These are phyloP conservation scores for Drosophila aff. DNA, from an alignment of 1,140 invertebrate genomes.

Conservation along the genomic window DNA sequence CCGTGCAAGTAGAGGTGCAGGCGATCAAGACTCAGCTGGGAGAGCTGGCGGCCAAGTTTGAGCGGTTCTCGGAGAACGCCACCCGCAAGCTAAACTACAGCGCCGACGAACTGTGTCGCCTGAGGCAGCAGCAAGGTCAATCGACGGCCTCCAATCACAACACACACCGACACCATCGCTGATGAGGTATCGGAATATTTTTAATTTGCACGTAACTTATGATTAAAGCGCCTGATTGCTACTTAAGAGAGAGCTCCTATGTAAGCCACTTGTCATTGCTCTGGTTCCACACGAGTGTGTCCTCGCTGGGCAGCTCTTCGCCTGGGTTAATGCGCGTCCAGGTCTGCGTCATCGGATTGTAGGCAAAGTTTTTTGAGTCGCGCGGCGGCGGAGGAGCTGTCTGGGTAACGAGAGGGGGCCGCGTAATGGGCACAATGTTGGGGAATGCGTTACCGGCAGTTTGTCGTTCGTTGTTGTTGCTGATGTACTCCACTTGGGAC, in stretches of 20 bases:
- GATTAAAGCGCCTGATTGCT: slow-evolving; percentile 8
- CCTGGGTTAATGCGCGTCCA: slow-evolving; percentile 57
- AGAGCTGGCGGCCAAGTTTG: slow-evolving; percentile 65
- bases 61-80: slow-evolving; percentile 70
- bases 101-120: slow-evolving; percentile 76
- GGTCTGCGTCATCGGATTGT: slow-evolving; percentile 59
- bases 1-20: slow-evolving; percentile 63
- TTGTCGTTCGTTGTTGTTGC: slow-evolving; percentile 10
- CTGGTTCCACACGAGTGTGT: slow-evolving; percentile 75
- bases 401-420: slow-evolving; percentile 55
- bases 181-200: background rate
- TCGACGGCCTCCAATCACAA: slow-evolving; percentile 43
- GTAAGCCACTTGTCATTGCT: slow-evolving; percentile 80
- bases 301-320: slow-evolving; percentile 60
- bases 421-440: slow-evolving; percentile 59
- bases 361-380: slow-evolving; percentile 72
- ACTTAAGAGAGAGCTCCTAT: background rate
- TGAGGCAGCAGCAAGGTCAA: slow-evolving; percentile 55
- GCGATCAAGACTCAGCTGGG: slow-evolving; percentile 60
- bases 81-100: slow-evolving; percentile 73
- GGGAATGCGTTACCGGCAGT: slow-evolving; percentile 41
- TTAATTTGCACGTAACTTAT: slow-evolving; percentile 19
- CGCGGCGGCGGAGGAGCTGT: slow-evolving; percentile 62
- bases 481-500: slow-evolving; percentile 77
- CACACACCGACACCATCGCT: slow-evolving; percentile 42